Percentiles rank a stretch among this genome's conserved stretches.
Conservation (phyloP, 2,113 vertebrate genomes). For the Dromiciops gliroides region DNA sequence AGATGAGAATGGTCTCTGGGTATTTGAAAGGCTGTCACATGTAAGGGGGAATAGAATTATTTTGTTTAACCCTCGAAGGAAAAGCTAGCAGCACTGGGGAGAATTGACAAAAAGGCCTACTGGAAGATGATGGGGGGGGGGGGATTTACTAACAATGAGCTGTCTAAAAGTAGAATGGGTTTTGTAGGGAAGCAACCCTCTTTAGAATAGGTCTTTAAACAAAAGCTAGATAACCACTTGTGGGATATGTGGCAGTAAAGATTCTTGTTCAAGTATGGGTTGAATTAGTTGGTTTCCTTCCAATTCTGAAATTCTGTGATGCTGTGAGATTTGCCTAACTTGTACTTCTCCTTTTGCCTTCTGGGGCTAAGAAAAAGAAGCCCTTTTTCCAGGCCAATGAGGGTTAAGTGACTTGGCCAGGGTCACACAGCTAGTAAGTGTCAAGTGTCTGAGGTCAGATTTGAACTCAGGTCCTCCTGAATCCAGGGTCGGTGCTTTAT, state of each 20-base stretch:
- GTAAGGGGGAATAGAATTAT: background rate
- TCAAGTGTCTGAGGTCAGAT: no score
- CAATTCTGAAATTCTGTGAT: background rate
- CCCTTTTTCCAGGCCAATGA: no score
- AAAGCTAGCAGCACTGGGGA: background rate
- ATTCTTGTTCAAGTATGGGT: background rate
- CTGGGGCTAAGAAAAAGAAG: background rate
- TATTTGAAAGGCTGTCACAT: background rate
- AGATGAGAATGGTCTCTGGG: background rate
- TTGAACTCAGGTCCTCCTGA: no score
- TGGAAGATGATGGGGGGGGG: background rate
- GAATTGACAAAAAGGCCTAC: background rate
- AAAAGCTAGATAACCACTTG: background rate
- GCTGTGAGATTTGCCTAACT: background rate
- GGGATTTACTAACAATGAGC: background rate
- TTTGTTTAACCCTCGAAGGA: background rate
- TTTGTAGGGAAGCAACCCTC: background rate
- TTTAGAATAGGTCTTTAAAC: background rate
- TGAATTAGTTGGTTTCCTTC: background rate
- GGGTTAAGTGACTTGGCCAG: no score
- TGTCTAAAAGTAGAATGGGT: background rate
- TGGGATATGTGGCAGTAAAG: background rate
- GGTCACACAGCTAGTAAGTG: no score
- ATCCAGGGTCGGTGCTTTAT: no score
- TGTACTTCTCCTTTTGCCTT: background rate